A percentile compares a stretch with the other conserved stretches of the same genome.
phyloP scores from a whole-genome alignment of 2,113 vertebrate genomes.

The Siphamia tubifer region DNA sequence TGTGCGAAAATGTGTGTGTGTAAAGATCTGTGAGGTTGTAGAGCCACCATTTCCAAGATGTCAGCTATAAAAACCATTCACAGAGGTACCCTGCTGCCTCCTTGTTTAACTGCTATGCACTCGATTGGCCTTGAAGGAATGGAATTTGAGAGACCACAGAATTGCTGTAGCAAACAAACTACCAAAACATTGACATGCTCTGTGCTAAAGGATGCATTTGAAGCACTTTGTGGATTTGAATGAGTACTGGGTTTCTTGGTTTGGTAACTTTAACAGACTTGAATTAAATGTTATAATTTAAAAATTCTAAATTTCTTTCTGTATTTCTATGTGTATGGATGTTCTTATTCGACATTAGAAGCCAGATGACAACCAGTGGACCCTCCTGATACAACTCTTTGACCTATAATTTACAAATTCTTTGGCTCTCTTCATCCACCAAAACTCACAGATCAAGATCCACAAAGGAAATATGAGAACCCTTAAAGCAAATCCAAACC shows the following conservation, averaged over 20 bases:
- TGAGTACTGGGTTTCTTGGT: slow-evolving; percentile 10
- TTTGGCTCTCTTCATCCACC: no score
- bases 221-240: background rate
- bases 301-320: no score
- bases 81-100: slow-evolving; percentile 12
- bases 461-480: no score
- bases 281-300: slow-evolving; percentile 14
- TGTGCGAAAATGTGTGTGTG: slow-evolving; percentile 3
- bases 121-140: slow-evolving; percentile 30
- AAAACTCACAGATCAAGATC: no score
- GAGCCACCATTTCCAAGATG: slow-evolving; percentile 41
- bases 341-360: no score
- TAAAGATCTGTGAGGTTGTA: slow-evolving; percentile 11
- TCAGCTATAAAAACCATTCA: slow-evolving; percentile 42
- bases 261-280: background rate
- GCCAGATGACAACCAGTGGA: no score
- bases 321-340: no score
- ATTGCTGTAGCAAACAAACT: slow-evolving; percentile 19
- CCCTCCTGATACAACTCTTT: no score
- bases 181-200: slow-evolving; percentile 7
- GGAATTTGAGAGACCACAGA: slow-evolving; percentile 12
- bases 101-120: slow-evolving; percentile 23
- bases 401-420: no score
- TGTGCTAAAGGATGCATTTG: slow-evolving; percentile 17
- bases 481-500: no score